A percentile compares a stretch with the other conserved stretches of the same genome.
These are phyloP conservation scores for Cyanistes caeruleus DNA, from an alignment of 2,113 vertebrate species.

Conservation along the genomic window DNA sequence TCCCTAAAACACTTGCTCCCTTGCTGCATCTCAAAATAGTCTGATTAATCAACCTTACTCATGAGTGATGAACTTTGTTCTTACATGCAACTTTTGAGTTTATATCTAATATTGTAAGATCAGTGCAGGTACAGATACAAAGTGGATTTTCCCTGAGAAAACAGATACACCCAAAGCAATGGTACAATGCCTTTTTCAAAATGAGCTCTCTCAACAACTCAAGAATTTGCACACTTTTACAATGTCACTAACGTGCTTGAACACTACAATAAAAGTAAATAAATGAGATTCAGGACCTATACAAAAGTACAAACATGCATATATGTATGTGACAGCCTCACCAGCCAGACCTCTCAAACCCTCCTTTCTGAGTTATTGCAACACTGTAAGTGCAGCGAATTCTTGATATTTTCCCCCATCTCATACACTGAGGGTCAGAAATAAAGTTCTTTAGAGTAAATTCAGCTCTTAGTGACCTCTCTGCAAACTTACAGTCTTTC, in stretches of 20 bases:
- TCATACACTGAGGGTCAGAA: background rate
- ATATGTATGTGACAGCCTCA: background rate
- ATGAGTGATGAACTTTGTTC: background rate
- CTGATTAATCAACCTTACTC: conserved; percentile 20
- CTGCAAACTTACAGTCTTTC: background rate
- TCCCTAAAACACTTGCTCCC: background rate
- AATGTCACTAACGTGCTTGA: accelerated
- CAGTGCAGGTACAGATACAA: background rate
- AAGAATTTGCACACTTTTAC: background rate
- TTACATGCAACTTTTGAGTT: background rate
- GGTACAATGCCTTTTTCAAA: background rate
- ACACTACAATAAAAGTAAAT: background rate
- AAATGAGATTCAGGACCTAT: background rate
- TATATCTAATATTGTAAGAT: background rate
- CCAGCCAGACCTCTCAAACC: background rate
- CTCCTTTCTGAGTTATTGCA: background rate
- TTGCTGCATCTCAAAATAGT: conserved; percentile 9
- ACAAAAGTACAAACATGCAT: too few species aligned
- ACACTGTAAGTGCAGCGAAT: background rate
- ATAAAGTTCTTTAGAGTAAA: background rate
- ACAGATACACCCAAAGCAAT: background rate
- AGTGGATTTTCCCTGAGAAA: background rate
- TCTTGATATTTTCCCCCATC: background rate
- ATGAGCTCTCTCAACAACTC: background rate
- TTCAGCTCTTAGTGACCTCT: background rate